Evolutionary conservation across 92 coral and sea anemone genomes (phyloP), one percentile per base, ranked within the genome.

Genomic region (Umimayanthus kanabou): DNA sequence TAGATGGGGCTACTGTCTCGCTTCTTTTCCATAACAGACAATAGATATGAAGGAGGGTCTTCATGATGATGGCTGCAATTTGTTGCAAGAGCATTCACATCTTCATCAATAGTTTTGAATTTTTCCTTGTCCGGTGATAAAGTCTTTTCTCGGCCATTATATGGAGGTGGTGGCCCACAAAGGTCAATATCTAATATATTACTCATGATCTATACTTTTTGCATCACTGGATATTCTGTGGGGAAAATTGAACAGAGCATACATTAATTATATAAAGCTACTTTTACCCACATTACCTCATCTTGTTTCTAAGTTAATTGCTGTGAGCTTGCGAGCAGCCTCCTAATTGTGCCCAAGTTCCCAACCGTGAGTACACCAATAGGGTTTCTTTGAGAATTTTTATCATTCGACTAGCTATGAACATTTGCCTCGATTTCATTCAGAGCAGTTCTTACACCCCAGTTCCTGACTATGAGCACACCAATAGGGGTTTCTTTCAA

Each of bases 161-260:
- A 83, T 15, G 10, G 77, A 15, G 87, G 87, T 43, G 64, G 87
- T 42, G 87, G 64, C 4, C 39, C 86, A 82, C 43, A 81, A 23
- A 3, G 28, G 33, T 81, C 55, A 43, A 4, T 76, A 9, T 25
- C 20, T 4, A 10, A 13, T 33, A 4, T 64, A 5, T 61, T 58
- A 23, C 50, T 81, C 85, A 81, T 81, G 23, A 15, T 73, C 49
- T 73, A n/a, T 29, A 28, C 29, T 29, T 9, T 29, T 29, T 26
- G 37, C 77, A 73, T 73, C 77, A 73, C 49, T 73, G n/a, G 40
- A 73, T 29, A 57, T 14, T 57, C 65, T 57, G 65, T 15, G 65
- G 65, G 23, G 23, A 57, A 57, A 20, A 57, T 57, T 6, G 11
- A 7, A 47, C 9, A 42, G 45, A 42, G 45, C 6, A 6, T 47